phyloP scores from a whole-genome alignment of 2,113 vertebrate species.

The Crypturellus undulatus region DNA sequence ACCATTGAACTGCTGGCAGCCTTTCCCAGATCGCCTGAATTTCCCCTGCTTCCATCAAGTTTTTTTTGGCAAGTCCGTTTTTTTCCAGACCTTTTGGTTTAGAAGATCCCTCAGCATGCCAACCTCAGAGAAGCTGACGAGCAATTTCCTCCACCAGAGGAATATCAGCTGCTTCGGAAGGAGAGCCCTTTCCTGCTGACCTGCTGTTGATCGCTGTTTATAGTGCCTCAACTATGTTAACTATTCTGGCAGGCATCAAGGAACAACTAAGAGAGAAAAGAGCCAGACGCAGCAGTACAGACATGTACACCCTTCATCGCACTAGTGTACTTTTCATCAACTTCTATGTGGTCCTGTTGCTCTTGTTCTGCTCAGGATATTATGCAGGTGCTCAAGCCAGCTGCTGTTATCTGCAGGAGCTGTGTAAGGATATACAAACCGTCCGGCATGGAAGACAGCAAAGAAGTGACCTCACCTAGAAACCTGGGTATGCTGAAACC shows the following conservation, averaged over 20 bases:
- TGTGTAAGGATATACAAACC: background rate
- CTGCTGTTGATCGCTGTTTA: background rate
- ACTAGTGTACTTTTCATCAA: background rate
- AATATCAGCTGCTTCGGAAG: background rate
- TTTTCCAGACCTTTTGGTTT: background rate
- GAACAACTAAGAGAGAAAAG: background rate
- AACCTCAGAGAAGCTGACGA: background rate
- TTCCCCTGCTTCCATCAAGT: background rate
- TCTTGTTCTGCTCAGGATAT: background rate
- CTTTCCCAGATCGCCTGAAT: background rate
- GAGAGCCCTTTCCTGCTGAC: background rate
- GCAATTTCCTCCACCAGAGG: background rate
- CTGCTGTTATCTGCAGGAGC: background rate
- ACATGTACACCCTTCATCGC: background rate
- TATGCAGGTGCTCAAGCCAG: fast-evolving
- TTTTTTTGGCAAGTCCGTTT: background rate
- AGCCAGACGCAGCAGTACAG: background rate
- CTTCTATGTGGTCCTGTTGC: background rate
- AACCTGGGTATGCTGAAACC: background rate
- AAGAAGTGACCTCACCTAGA: background rate
- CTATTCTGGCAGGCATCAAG: background rate
- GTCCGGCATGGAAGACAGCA: background rate
- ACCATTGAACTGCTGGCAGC: background rate
- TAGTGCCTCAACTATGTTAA: background rate
- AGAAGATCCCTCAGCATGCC: fast-evolving